phyloP scores from a whole-genome alignment of 2,113 vertebrate genomes.

The Podocnemis expansa region DNA sequence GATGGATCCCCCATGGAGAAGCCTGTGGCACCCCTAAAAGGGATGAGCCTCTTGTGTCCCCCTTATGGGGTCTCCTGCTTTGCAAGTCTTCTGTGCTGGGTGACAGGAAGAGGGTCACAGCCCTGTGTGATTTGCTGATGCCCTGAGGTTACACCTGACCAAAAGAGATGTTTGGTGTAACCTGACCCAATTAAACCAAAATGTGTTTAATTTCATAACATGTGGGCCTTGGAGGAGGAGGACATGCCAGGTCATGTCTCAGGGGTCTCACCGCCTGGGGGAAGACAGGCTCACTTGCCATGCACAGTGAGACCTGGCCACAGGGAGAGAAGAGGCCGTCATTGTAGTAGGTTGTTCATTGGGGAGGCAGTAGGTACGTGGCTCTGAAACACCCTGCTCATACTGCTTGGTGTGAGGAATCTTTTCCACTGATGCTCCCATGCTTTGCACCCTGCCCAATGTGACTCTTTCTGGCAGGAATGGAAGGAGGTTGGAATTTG shows the following conservation, averaged over 20 bases:
- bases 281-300: slow-evolving; percentile 11
- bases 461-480: not conserved
- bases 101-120: not conserved
- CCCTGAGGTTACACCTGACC: not conserved
- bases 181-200: not conserved
- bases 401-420: not conserved
- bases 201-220: not conserved
- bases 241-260: slow-evolving; percentile 3
- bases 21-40: not conserved
- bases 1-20: not conserved
- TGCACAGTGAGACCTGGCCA: not conserved
- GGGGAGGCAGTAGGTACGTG: not conserved
- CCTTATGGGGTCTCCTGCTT: not conserved
- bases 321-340: slow-evolving; percentile 1
- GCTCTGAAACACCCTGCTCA: not conserved
- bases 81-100: not conserved
- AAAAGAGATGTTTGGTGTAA: not conserved
- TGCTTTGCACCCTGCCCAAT: not conserved
- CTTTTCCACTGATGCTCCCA: not conserved
- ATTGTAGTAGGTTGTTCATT: not conserved
- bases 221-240: not conserved
- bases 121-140: accelerated
- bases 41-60: not conserved
- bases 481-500: not conserved
- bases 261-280: not conserved